Conservation (phyloP, 2,797 vertebrate genomes). For the Myotis pilosus region DNA sequence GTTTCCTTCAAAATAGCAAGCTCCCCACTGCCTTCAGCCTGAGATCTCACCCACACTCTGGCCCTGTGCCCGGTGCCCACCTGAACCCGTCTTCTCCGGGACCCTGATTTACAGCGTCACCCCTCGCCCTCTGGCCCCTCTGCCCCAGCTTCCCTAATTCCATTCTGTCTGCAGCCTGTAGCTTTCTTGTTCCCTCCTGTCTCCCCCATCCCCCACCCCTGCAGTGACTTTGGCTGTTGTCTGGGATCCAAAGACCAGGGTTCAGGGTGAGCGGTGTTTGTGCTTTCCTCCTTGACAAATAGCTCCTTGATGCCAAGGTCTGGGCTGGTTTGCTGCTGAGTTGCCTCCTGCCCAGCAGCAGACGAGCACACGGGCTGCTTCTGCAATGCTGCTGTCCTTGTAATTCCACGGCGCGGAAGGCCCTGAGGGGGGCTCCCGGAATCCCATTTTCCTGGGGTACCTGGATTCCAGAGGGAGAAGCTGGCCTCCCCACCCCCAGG, state of each 20-base stretch:
- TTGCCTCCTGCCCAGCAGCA: not conserved
- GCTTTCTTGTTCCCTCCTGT: not conserved
- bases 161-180: accelerated
- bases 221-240: not conserved
- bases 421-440: not conserved
- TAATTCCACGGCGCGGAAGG: accelerated
- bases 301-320: not conserved
- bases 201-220: not conserved
- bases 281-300: not conserved
- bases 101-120: not conserved
- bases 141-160: too few species aligned
- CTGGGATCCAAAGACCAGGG: not conserved
- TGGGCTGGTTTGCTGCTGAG: not conserved
- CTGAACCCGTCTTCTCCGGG: not conserved
- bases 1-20: not conserved
- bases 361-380: not conserved
- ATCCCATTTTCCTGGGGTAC: not conserved
- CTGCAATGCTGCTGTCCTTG: not conserved
- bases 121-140: not conserved
- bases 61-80: not conserved
- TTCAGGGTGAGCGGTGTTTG: not conserved
- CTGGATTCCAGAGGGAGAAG: not conserved
- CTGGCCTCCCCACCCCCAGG: not conserved
- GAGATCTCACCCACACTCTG: not conserved
- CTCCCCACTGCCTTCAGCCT: not conserved